Percentiles rank a stretch among this genome's conserved stretches.
phyloP scores from a whole-genome alignment of 1,140 invertebrate genomes.

The Diprion similis region DNA sequence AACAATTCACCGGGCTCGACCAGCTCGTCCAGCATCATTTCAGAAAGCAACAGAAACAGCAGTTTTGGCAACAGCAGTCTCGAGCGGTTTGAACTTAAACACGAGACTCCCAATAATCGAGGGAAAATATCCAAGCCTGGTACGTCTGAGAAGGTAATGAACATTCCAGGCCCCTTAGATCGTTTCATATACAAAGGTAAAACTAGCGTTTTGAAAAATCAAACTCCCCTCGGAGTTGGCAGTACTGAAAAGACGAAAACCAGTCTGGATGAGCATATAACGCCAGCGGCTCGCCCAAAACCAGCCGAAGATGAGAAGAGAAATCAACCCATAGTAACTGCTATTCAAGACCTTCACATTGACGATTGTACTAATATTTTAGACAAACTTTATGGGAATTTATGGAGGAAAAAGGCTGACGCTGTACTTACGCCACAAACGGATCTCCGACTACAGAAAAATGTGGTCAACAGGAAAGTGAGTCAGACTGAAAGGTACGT shows the following conservation, averaged over 20 bases:
- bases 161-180: background rate
- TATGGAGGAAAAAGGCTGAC: conserved; percentile 57
- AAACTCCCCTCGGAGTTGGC: background rate
- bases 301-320: background rate
- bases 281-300: background rate
- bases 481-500: conserved; percentile 45
- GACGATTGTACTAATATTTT: conserved; percentile 58
- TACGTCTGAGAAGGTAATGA: background rate
- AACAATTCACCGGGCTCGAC: conserved; percentile 39
- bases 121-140: conserved; percentile 36
- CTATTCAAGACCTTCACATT: conserved; percentile 28
- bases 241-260: conserved; percentile 13
- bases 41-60: conserved; percentile 39
- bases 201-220: conserved; percentile 8
- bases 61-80: conserved; percentile 57
- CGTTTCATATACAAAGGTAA: background rate
- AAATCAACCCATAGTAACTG: background rate
- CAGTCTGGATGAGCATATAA: conserved; percentile 1
- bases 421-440: conserved; percentile 30
- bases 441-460: conserved; percentile 47
- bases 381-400: conserved; percentile 61
- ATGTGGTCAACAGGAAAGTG: conserved; percentile 33
- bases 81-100: conserved; percentile 52
- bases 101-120: conserved; percentile 60
- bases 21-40: conserved; percentile 39